Percentiles rank a stretch among this genome's conserved stretches.
These are phyloP conservation scores for Drosophila suzukii DNA, from an alignment of 1,140 invertebrate genomes.

Conservation along the genomic window DNA sequence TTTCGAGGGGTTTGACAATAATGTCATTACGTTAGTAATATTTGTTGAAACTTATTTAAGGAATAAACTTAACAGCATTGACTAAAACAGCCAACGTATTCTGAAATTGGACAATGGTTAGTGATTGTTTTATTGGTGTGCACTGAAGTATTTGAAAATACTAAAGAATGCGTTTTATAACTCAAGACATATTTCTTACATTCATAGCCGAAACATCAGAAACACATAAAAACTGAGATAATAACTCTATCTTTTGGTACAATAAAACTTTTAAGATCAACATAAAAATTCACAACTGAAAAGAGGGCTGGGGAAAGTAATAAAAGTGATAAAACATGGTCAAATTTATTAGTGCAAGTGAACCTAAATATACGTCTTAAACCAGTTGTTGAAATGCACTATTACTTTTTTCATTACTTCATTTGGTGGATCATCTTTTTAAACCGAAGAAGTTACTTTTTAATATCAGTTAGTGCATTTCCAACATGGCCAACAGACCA, in stretches of 20 bases:
- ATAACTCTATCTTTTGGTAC: neutral
- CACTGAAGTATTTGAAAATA: too few relatives aligned
- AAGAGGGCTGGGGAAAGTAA: neutral
- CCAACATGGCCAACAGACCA: neutral
- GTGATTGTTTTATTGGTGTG: too few relatives aligned
- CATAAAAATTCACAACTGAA: neutral
- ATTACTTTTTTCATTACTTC: neutral
- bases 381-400: neutral
- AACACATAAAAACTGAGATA: neutral
- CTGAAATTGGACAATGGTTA: too few relatives aligned
- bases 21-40: neutral
- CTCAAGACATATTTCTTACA: neutral
- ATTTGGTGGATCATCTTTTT: neutral
- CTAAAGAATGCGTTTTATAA: neutral
- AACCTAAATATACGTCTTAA: neutral
- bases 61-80: too few relatives aligned
- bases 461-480: slow-evolving; percentile 34
- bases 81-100: too few relatives aligned
- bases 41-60: neutral
- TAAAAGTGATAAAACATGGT: neutral
- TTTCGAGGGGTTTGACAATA: neutral
- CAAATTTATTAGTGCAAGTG: neutral
- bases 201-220: too few relatives aligned
- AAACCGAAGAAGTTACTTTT: neutral
- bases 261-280: neutral